Evolutionary conservation across 2,113 vertebrate genomes (phyloP).

Genomic region (Catagonus wagneri): DNA sequence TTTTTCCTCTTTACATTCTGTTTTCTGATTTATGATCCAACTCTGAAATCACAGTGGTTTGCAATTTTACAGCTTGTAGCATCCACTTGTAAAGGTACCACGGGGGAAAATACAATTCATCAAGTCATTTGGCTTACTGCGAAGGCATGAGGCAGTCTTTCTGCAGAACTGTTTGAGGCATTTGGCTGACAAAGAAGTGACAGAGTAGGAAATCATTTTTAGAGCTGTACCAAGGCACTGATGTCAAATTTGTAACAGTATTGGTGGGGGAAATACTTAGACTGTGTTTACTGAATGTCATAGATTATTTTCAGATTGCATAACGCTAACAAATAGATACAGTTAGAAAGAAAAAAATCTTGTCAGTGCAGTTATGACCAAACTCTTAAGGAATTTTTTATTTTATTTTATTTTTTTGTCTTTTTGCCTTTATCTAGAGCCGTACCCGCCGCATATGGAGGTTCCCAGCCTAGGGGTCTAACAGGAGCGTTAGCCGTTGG

Average conservation of each 20-base stretch:
- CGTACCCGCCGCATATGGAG: too few species aligned
- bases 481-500: too few species aligned
- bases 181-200: constrained; percentile 5
- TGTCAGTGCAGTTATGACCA: background rate
- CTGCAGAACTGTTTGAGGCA: background rate
- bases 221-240: background rate
- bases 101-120: background rate
- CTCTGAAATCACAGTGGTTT: background rate
- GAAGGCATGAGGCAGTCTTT: background rate
- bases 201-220: constrained; percentile 36
- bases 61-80: background rate
- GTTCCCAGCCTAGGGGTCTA: too few species aligned
- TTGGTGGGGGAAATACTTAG: background rate
- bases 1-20: background rate
- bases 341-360: constrained; percentile 51
- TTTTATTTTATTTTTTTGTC: too few species aligned
- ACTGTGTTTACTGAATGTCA: background rate
- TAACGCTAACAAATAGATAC: background rate
- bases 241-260: background rate
- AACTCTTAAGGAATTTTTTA: constrained; percentile 38
- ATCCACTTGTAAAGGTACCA: background rate
- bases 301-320: constrained; percentile 29
- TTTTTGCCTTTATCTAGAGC: too few species aligned
- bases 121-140: background rate
- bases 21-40: constrained; percentile 11